A percentile compares a stretch with the other conserved stretches of the same genome.
phyloP scores from a whole-genome alignment of 2,797 vertebrate species.

The Lemur catta region DNA sequence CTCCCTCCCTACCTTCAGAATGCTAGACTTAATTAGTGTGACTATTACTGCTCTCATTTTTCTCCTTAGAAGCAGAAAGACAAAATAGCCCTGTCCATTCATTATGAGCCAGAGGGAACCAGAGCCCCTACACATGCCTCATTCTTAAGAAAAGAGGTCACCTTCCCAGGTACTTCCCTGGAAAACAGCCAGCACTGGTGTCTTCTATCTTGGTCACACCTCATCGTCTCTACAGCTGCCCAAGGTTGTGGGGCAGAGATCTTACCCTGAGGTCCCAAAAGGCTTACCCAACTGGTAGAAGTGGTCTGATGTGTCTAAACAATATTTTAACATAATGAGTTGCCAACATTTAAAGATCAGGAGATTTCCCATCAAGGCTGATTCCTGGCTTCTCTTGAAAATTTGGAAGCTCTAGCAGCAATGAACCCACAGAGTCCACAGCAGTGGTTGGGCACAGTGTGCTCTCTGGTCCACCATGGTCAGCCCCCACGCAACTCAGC shows the following conservation, averaged over 20 bases:
- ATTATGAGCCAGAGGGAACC: background rate
- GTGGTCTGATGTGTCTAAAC: background rate
- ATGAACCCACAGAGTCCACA: background rate
- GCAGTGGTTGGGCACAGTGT: background rate
- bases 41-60: background rate
- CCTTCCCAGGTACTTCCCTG: background rate
- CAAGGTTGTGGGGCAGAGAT: background rate
- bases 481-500: no score
- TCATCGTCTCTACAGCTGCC: background rate
- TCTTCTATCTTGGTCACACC: background rate
- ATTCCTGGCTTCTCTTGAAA: conserved; percentile 11
- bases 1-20: background rate
- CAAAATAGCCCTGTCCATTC: background rate
- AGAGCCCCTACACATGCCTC: background rate
- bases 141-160: background rate
- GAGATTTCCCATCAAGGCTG: background rate
- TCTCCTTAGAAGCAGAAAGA: background rate
- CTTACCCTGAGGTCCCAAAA: background rate
- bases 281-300: background rate
- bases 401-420: background rate
- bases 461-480: background rate
- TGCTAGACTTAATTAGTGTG: background rate
- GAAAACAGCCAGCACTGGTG: background rate
- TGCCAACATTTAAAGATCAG: background rate
- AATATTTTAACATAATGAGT: background rate